phyloP scores from a whole-genome alignment of 2,888 invertebrate genomes.

The Eugnorisma glareosa region DNA sequence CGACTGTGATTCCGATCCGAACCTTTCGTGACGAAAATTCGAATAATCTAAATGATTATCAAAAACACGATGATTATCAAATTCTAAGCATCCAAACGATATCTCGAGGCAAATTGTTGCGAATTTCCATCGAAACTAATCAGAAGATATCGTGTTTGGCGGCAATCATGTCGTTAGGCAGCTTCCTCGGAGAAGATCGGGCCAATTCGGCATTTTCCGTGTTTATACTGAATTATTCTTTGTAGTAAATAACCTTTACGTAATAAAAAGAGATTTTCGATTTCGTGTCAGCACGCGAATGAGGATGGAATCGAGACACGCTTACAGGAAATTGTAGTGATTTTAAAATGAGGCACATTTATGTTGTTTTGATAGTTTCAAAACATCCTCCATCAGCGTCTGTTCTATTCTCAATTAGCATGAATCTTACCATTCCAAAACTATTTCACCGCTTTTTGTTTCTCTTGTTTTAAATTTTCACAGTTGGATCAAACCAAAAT shows the following conservation, averaged over 20 bases:
- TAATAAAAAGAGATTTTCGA: slow-evolving; percentile 56
- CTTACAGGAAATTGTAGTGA: slow-evolving; percentile 19
- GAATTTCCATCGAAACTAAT: slow-evolving; percentile 55
- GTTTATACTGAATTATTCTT: slow-evolving; percentile 69
- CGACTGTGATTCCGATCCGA: no score
- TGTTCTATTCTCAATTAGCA: not conserved
- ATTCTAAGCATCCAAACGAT: slow-evolving; percentile 57
- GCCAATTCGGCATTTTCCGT: slow-evolving; percentile 59
- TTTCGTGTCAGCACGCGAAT: slow-evolving; percentile 65
- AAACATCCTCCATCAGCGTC: not conserved
- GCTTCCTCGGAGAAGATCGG: slow-evolving; percentile 55
- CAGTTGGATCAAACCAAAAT: not conserved
- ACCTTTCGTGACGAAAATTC: slow-evolving; percentile 40
- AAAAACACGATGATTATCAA: slow-evolving; percentile 59
- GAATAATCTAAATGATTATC: slow-evolving; percentile 44
- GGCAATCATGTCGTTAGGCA: slow-evolving; percentile 63
- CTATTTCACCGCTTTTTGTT: not conserved
- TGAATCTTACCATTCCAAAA: not conserved
- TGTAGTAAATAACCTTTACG: slow-evolving; percentile 58
- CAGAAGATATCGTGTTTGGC: slow-evolving; percentile 61
- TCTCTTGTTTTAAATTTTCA: not conserved
- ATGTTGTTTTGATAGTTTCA: slow-evolving; percentile 30
- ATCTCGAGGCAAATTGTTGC: slow-evolving; percentile 49
- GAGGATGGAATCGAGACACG: slow-evolving; percentile 56
- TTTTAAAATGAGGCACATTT: slow-evolving; percentile 25